Evolutionary conservation across 2,797 vertebrate genomes (phyloP).

Genomic region (Apogon hyalosoma): DNA sequence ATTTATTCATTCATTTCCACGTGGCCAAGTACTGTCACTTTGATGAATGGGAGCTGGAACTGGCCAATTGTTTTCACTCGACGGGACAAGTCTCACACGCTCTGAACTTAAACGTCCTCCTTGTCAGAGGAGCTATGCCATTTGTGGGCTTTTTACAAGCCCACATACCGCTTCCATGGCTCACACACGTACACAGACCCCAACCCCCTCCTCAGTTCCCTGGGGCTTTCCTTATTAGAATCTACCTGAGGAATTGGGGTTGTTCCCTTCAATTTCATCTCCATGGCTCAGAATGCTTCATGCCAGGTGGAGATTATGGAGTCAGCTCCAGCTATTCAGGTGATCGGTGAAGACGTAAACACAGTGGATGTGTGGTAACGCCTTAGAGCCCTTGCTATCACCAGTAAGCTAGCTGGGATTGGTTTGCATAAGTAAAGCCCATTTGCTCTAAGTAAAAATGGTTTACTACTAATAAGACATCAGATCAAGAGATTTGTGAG

Average conservation of each 20-base stretch:
- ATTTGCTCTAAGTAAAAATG: slow-evolving; percentile 5
- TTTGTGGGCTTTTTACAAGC: slow-evolving; percentile 29
- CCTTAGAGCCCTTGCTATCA: slow-evolving; percentile 10
- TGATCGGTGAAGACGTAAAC: slow-evolving; percentile 11
- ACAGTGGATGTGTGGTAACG: slow-evolving; percentile 9
- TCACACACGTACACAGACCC: not conserved
- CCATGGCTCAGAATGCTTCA: slow-evolving; percentile 20
- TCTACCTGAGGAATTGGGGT: slow-evolving; percentile 40
- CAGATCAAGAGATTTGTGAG: not conserved
- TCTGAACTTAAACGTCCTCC: slow-evolving; percentile 74
- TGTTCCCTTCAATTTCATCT: slow-evolving; percentile 41
- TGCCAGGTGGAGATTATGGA: slow-evolving; percentile 43
- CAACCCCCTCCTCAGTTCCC: slow-evolving; percentile 15
- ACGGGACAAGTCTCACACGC: slow-evolving; percentile 73
- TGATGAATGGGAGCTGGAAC: slow-evolving; percentile 82
- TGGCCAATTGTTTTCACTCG: slow-evolving; percentile 80
- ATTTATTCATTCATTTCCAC: slow-evolving; percentile 83
- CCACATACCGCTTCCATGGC: not conserved
- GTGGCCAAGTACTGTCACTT: slow-evolving; percentile 79
- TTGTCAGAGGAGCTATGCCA: slow-evolving; percentile 45
- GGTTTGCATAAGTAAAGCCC: slow-evolving; percentile 1
- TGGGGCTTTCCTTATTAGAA: slow-evolving; percentile 45
- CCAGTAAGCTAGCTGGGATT: not conserved
- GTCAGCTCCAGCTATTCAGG: slow-evolving; percentile 24
- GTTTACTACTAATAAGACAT: not conserved